phyloP scores from a whole-genome alignment of 1,140 invertebrate species.

The Himalopsyche phryganea region DNA sequence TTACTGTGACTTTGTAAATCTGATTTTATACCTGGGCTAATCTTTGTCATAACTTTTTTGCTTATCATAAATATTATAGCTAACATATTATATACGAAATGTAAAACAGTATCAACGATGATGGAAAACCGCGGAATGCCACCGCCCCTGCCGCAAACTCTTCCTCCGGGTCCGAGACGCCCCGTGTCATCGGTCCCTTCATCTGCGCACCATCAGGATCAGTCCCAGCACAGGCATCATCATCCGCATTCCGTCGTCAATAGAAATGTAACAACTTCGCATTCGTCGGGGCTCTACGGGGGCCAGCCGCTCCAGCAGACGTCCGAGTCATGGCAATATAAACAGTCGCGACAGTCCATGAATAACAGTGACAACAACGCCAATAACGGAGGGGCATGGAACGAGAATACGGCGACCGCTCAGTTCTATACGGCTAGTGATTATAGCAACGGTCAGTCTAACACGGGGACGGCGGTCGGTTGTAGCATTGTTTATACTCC shows the following conservation, averaged over 20 bases:
- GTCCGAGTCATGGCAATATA: conserved; percentile 7
- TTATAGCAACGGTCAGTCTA: conserved; percentile 19
- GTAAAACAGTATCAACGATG: neutral
- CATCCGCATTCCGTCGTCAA: conserved; percentile 1
- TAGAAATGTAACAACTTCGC: neutral
- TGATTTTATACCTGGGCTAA: too few relatives aligned
- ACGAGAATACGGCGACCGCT: conserved; percentile 36
- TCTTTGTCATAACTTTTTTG: too few relatives aligned
- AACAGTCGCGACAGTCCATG: conserved; percentile 4
- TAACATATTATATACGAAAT: neutral
- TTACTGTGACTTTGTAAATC: too few relatives aligned
- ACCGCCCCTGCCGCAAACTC: conserved; percentile 26
- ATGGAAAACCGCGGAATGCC: conserved; percentile 12
- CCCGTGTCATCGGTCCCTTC: conserved; percentile 16
- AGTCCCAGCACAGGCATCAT: conserved; percentile 1
- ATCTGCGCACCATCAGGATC: conserved; percentile 20
- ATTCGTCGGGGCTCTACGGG: neutral
- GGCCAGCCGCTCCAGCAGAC: neutral
- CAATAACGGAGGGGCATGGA: conserved; percentile 38
- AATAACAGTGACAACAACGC: conserved; percentile 39
- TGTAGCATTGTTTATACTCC: neutral
- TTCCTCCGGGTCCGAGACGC: conserved; percentile 24
- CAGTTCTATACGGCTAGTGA: conserved; percentile 48
- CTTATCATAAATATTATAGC: too few relatives aligned
- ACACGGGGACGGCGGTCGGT: conserved; percentile 38